A percentile compares a stretch with the other conserved stretches of the same genome.
Conservation (phyloP, 2,888 invertebrate species). For the Polia nebulosa region DNA sequence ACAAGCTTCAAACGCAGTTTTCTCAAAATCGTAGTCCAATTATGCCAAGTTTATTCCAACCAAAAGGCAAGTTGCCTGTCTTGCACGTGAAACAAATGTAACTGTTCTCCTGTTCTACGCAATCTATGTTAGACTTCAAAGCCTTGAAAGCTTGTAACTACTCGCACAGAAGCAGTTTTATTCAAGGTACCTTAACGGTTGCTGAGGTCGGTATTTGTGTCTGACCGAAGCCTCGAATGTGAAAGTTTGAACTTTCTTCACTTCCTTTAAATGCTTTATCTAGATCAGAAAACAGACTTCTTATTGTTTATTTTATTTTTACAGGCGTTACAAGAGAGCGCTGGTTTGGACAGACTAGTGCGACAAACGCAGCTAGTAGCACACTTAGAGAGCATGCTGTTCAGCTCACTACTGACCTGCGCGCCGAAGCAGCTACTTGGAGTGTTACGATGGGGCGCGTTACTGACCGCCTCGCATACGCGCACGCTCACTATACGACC, state of each 20-base stretch:
- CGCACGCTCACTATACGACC: slow-evolving; percentile 95
- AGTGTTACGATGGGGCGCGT: slow-evolving; percentile 93
- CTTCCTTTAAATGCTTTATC: no score
- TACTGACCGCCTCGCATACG: slow-evolving; percentile 94
- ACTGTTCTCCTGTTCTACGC: background rate
- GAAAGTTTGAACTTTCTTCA: no score
- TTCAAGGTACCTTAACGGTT: background rate
- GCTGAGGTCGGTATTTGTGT: background rate
- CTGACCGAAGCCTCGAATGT: background rate
- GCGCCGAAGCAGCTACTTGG: slow-evolving; percentile 92
- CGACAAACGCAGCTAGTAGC: slow-evolving; percentile 96
- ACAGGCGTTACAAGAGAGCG: slow-evolving; percentile 94
- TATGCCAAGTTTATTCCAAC: background rate
- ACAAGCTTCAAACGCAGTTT: no score
- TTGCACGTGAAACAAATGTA: background rate
- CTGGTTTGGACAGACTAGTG: slow-evolving; percentile 95
- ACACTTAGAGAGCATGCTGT: slow-evolving; percentile 95
- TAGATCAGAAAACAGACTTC: background rate
- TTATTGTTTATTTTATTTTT: slow-evolving; percentile 20
- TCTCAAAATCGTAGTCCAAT: no score
- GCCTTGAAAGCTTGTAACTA: background rate
- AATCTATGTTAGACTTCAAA: background rate
- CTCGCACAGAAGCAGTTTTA: background rate
- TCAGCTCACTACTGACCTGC: slow-evolving; percentile 93
- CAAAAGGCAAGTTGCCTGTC: background rate